These are phyloP conservation scores for Phataginus tricuspis DNA, from an alignment of 2,797 vertebrate species.

Conservation along the genomic window DNA sequence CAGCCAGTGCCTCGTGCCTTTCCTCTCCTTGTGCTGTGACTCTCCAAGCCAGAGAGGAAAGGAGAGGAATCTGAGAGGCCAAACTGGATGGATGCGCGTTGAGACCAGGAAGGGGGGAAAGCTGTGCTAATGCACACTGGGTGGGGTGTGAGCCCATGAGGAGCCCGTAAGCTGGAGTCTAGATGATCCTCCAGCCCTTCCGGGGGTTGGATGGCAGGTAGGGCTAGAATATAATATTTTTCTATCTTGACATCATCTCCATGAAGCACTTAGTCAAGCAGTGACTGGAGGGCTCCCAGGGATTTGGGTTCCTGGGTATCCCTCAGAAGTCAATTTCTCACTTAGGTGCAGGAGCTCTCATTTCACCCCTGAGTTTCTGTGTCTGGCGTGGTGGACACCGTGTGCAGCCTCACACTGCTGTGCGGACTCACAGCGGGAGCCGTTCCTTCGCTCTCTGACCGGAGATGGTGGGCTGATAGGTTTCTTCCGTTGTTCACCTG, in stretches of 20 bases:
- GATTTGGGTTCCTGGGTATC: slow-evolving; percentile 15
- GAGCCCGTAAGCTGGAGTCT: not conserved
- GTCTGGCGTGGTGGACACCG: not conserved
- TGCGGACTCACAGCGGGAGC: not conserved
- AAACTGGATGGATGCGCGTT: not conserved
- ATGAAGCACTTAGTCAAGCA: slow-evolving; percentile 38
- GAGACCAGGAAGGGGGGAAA: not conserved
- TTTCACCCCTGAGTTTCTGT: not conserved
- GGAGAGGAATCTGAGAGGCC: slow-evolving; percentile 54
- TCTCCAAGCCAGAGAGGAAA: slow-evolving; percentile 63
- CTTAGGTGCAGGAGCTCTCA: not conserved
- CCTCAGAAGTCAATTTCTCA: not conserved
- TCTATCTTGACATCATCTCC: slow-evolving; percentile 53
- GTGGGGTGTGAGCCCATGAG: slow-evolving; percentile 41
- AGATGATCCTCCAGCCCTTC: slow-evolving; percentile 37
- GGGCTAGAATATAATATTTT: slow-evolving; percentile 32
- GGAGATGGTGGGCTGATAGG: not conserved
- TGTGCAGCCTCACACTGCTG: not conserved
- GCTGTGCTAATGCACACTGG: slow-evolving; percentile 12
- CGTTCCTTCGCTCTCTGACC: not conserved
- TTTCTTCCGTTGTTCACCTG: not conserved
- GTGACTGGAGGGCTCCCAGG: slow-evolving; percentile 7
- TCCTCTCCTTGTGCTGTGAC: slow-evolving; percentile 65
- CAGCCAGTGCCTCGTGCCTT: slow-evolving; percentile 55
- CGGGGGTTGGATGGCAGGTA: slow-evolving; percentile 43